phyloP scores from a whole-genome alignment of 2,113 vertebrate genomes.

The Rhegmatorhina hoffmannsi region DNA sequence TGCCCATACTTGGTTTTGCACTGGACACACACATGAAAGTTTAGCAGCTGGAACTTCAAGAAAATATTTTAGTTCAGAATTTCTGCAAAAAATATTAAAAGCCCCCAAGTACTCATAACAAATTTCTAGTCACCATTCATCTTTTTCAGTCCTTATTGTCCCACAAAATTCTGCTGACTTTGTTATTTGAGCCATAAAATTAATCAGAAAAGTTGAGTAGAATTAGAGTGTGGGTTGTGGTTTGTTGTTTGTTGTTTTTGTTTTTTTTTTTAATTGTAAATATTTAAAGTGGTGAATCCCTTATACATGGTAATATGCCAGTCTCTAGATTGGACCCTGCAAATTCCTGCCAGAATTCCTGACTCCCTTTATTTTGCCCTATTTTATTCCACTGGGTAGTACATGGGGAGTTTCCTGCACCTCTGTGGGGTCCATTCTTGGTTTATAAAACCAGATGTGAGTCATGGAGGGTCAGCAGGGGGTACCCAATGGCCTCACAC shows the following conservation, averaged over 20 bases:
- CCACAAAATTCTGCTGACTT: neutral
- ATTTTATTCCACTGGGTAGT: neutral
- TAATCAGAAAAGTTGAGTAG: neutral
- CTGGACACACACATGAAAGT: neutral
- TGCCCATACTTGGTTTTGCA: neutral
- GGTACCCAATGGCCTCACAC: neutral
- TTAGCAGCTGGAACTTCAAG: neutral
- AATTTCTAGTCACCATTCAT: neutral
- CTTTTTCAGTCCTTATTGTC: neutral
- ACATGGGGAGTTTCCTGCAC: neutral
- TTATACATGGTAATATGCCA: neutral
- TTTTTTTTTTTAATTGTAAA: neutral
- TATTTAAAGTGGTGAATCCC: neutral
- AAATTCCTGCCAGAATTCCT: neutral
- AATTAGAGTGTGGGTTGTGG: neutral
- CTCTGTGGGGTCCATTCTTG: neutral
- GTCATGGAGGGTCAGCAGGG: neutral
- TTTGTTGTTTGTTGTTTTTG: no score
- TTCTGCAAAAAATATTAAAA: neutral
- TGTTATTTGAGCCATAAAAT: neutral
- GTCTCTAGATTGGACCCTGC: neutral
- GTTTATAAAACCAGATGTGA: neutral
- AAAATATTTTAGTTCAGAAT: neutral
- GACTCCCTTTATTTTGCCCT: neutral
- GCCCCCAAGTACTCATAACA: neutral